phyloP scores from a whole-genome alignment of 2,888 invertebrate species.

The Cryptosula pallasiana region DNA sequence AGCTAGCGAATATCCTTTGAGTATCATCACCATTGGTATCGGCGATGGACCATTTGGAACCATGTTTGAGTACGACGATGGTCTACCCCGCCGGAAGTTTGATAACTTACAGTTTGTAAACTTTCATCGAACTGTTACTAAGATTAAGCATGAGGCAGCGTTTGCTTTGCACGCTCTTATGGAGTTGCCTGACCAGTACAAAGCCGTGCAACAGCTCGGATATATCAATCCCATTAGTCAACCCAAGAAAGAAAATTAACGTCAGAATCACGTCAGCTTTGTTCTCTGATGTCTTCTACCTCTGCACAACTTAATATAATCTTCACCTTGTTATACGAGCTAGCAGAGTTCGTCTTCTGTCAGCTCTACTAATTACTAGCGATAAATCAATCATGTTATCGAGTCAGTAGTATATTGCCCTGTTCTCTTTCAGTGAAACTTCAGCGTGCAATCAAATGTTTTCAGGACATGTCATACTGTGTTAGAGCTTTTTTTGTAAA shows the following conservation, averaged over 20 bases:
- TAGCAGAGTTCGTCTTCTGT: too few relatives aligned
- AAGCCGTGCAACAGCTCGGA: constrained; percentile 42
- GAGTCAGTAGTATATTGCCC: too few relatives aligned
- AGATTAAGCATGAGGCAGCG: constrained; percentile 38
- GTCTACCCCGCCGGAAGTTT: constrained; percentile 55
- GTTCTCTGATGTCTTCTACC: too few relatives aligned
- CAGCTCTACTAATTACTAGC: too few relatives aligned
- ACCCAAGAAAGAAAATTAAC: neutral
- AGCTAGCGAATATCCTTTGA: constrained; percentile 50
- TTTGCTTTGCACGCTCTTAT: constrained; percentile 50
- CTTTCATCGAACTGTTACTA: constrained; percentile 40
- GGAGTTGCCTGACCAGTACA: constrained; percentile 49
- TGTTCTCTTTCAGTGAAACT: too few relatives aligned
- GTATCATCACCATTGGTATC: constrained; percentile 51
- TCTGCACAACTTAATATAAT: too few relatives aligned
- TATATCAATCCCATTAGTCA: constrained; percentile 32
- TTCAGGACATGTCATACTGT: too few relatives aligned
- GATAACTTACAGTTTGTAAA: constrained; percentile 57
- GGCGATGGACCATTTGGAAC: constrained; percentile 53
- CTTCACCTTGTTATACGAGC: too few relatives aligned
- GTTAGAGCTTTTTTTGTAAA: too few relatives aligned
- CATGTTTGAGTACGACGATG: constrained; percentile 52
- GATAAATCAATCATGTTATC: too few relatives aligned
- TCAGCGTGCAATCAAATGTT: too few relatives aligned
- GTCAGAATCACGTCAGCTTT: too few relatives aligned